phyloP scores from a whole-genome alignment of 2,888 invertebrate genomes.

The Drosophila mettleri region DNA sequence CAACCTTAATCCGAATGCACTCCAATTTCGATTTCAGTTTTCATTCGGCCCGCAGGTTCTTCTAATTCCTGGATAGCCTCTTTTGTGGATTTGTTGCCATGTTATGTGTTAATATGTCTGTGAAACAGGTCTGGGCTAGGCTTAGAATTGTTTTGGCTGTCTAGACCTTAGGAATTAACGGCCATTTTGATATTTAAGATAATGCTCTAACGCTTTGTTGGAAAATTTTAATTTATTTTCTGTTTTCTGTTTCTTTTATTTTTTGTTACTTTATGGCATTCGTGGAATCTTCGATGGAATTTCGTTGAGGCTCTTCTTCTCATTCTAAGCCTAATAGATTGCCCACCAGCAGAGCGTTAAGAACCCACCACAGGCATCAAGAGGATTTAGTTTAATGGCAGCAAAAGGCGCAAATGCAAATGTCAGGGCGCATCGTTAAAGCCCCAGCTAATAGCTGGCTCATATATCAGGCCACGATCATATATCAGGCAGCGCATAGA shows the following conservation, averaged over 20 bases:
- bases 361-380: conserved; percentile 18
- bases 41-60: conserved; percentile 40
- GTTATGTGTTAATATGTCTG: conserved; percentile 54
- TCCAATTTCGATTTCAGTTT: conserved; percentile 57
- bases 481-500: conserved; percentile 40
- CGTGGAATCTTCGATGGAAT: conserved; percentile 41
- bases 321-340: conserved; percentile 39
- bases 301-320: conserved; percentile 5
- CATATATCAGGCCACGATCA: conserved; percentile 62
- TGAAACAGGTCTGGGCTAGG: conserved; percentile 56
- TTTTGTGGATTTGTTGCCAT: conserved; percentile 10
- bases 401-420: conserved; percentile 40
- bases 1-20: conserved; percentile 41
- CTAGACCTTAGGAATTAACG: conserved; percentile 41
- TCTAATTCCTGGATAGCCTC: conserved; percentile 42
- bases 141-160: conserved; percentile 49
- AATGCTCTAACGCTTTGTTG: conserved; percentile 39
- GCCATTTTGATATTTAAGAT: conserved; percentile 59
- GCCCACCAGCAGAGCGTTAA: conserved; percentile 33
- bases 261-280: conserved; percentile 11
- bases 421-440: conserved; percentile 60
- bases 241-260: conserved; percentile 40
- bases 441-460: conserved; percentile 57
- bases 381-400: conserved; percentile 18
- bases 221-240: conserved; percentile 55